Conservation (phyloP, 2,888 invertebrate species). For the Eutolmus rufibarbis region DNA sequence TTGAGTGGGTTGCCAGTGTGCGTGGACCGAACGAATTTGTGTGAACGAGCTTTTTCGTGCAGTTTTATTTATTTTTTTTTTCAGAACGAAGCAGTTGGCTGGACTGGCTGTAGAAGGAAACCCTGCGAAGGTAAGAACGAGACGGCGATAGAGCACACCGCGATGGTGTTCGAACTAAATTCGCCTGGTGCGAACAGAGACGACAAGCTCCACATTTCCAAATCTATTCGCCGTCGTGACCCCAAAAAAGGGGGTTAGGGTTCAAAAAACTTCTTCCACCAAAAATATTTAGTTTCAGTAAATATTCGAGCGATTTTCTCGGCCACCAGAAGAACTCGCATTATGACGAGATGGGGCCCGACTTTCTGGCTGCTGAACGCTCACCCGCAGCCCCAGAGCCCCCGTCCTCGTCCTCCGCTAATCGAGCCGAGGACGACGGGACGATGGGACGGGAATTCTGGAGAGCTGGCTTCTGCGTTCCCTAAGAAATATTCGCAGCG, state of each 20-base stretch:
- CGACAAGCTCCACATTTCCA: neutral
- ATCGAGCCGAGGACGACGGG: neutral
- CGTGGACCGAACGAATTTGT: neutral
- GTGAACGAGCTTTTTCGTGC: conserved; percentile 14
- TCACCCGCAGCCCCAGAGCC: neutral
- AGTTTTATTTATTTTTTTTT: neutral
- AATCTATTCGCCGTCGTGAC: neutral
- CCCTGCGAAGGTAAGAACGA: conserved; percentile 4
- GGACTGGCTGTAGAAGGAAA: neutral
- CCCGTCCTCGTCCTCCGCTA: neutral
- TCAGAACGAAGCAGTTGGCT: neutral
- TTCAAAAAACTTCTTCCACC: neutral
- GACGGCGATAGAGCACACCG: neutral
- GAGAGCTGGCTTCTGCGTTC: neutral
- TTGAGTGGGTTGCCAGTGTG: conserved; percentile 9
- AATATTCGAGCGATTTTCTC: neutral
- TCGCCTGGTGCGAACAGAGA: neutral
- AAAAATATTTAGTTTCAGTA: neutral
- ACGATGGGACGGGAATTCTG: neutral
- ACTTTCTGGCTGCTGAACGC: neutral
- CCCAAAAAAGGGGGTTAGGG: neutral
- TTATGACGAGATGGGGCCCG: neutral
- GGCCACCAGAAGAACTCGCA: neutral
- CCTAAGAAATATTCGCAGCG: neutral
- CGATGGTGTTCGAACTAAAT: neutral